Evolutionary conservation across 2,113 vertebrate genomes (phyloP).

Genomic region (Prionailurus viverrinus): DNA sequence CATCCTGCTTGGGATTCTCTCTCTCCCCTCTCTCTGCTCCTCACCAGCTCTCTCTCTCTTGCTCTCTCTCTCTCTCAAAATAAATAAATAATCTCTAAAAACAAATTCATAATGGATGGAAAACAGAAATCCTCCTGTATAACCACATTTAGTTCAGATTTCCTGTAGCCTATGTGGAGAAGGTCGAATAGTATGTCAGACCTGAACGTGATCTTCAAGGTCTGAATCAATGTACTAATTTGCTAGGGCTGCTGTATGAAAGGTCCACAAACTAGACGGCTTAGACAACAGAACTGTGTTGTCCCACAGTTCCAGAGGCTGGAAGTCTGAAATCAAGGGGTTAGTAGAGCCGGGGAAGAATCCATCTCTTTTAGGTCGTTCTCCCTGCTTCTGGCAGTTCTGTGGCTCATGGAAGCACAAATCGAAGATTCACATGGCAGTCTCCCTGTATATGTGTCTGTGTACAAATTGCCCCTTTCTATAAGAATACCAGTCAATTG

Average conservation of each 20-base stretch:
- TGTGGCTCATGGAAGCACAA: neutral
- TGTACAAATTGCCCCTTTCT: neutral
- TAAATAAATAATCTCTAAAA: neutral
- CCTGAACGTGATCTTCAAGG: neutral
- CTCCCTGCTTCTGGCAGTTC: neutral
- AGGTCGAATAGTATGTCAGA: neutral
- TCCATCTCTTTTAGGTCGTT: neutral
- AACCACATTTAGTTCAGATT: neutral
- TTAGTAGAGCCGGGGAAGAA: neutral
- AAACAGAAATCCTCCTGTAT: neutral
- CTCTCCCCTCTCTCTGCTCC: too few relatives aligned
- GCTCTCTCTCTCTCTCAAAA: too few relatives aligned
- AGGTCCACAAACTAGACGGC: neutral
- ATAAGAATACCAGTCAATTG: neutral
- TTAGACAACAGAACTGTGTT: neutral
- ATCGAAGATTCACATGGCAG: neutral
- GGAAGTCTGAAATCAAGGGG: neutral
- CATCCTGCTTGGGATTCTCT: too few relatives aligned
- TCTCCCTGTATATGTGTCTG: neutral
- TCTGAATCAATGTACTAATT: neutral
- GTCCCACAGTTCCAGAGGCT: neutral
- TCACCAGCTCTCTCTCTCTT: too few relatives aligned
- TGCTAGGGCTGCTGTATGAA: neutral
- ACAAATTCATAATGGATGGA: neutral
- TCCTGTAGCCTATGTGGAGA: neutral